A percentile compares a stretch with the other conserved stretches of the same genome.
phyloP scores from a whole-genome alignment of 1,140 invertebrate species.

The Calycopis cecrops region DNA sequence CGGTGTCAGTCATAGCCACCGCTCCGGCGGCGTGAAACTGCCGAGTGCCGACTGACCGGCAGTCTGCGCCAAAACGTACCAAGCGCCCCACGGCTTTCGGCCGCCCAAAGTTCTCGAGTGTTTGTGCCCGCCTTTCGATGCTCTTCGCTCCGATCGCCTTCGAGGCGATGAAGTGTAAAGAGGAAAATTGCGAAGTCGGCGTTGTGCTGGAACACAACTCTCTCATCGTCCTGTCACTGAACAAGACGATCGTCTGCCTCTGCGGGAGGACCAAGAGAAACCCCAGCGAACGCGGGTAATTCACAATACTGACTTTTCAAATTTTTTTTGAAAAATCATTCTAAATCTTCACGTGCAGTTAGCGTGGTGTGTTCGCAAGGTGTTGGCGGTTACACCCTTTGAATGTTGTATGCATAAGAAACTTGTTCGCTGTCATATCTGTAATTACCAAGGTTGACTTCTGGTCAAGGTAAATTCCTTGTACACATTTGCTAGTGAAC shows the following conservation, averaged over 20 bases:
- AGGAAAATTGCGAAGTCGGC: conserved; percentile 74
- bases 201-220: conserved; percentile 71
- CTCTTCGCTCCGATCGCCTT: conserved; percentile 67
- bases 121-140: conserved; percentile 62
- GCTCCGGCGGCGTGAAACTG: conserved; percentile 46
- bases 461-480: conserved; percentile 59
- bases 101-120: conserved; percentile 47
- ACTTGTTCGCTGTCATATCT: conserved; percentile 49
- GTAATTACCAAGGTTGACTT: conserved; percentile 51
- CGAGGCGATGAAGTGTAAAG: conserved; percentile 75
- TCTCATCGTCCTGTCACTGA: conserved; percentile 67
- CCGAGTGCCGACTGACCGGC: conserved; percentile 40
- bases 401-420: conserved; percentile 26
- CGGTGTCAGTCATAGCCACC: conserved; percentile 45
- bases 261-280: conserved; percentile 66
- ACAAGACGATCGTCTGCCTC: conserved; percentile 72
- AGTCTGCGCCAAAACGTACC: conserved; percentile 58
- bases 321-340: neutral
- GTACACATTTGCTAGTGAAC: conserved; percentile 37
- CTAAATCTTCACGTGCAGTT: neutral
- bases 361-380: neutral
- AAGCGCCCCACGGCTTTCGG: conserved; percentile 40
- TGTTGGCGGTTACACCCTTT: neutral
- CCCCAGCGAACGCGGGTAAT: conserved; percentile 71
- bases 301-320: conserved; percentile 6